Base-by-base conservation (phyloP, 2,797 vertebrate species). In the Ctenopoma kingsleyae region DNA sequence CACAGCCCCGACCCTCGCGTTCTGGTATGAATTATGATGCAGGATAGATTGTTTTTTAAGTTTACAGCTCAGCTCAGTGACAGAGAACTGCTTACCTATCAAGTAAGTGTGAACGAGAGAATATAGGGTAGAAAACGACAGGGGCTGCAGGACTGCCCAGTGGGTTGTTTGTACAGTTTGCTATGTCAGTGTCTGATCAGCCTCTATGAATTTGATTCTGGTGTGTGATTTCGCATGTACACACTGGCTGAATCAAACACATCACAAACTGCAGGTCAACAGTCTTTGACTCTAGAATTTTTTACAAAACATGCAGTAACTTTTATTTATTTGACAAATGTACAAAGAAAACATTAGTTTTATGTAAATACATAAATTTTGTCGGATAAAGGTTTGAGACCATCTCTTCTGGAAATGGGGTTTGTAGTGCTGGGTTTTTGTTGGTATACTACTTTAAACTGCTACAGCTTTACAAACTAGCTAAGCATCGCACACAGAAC, bases 21-120 rank as follows among this genome's bases (percentile, higher is more conserved):
- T 84, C 70, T 38, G 63, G 74, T 86, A 80, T 93, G 91, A 94
- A 89, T 93, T 93, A 94, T 86, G 89, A 85, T 67, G 68, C 46
- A 8, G 68, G 62, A 71, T 61, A 75, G 78, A 85, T 71, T 84
- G 84, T 88, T 84, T 92, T 92, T 91, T 87, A 91, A 78, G 80
- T 87, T 90, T 87, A 90, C 78, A 76, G 59, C 80, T 62, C 16
- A n/a, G 80, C 69, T 62, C 76, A 56, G 76, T 60, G 80, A 80
- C 80, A 74, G 76, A 74, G 74, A 81, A 71, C 67, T 71, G 87
- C 76, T 87, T 81, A 87, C 77, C 84, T 85, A 84, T 86, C 76
- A 76, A 57, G 55, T 54, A 71, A 41, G 61, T 66, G 63, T 60
- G 71, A 64, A 62, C 35, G 43, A 69, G 55, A 46, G 30, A 74